Evolutionary conservation across 1,140 invertebrate genomes (phyloP).

Genomic region (Chrysomallon squamiferum): DNA sequence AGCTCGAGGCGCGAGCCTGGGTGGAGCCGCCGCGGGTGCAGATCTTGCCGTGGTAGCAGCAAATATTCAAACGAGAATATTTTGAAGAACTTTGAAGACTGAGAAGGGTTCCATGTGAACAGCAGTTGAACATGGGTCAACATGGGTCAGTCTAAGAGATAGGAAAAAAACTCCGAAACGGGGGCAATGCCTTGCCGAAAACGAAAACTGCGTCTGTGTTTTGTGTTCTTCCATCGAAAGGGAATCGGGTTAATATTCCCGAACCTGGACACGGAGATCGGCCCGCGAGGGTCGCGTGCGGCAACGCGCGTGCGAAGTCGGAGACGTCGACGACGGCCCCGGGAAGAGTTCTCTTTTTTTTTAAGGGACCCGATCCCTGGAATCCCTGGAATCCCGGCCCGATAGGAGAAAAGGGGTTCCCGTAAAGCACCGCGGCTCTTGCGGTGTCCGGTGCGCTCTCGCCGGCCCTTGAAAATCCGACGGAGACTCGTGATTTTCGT

Average conservation of each 20-base stretch:
- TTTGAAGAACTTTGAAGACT: conserved; percentile 83
- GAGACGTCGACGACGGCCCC: conserved; percentile 76
- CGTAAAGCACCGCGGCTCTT: conserved; percentile 62
- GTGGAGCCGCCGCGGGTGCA: conserved; percentile 81
- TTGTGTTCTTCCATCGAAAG: conserved; percentile 57
- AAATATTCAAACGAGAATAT: conserved; percentile 87
- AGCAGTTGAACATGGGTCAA: conserved; percentile 78
- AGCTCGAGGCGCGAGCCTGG: conserved; percentile 78
- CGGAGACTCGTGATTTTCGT: conserved; percentile 73
- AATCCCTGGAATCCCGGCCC: conserved; percentile 70
- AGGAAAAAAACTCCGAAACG: conserved; percentile 57
- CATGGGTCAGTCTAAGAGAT: conserved; percentile 70
- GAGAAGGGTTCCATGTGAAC: conserved; percentile 88
- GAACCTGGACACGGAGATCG: conserved; percentile 58
- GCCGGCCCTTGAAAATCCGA: conserved; percentile 80
- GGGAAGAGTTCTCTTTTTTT: conserved; percentile 81
- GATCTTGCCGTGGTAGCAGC: conserved; percentile 89
- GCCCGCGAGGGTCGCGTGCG: conserved; percentile 50
- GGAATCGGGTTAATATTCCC: conserved; percentile 68
- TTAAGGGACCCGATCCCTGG: no score
- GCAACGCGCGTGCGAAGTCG: conserved; percentile 73
- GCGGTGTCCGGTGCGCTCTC: conserved; percentile 65
- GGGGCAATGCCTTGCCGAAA: conserved; percentile 2
- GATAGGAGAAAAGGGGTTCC: conserved; percentile 66
- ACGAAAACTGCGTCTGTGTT: not conserved